Evolutionary conservation across 2,797 vertebrate genomes (phyloP).

Genomic region (Galago senegalensis): DNA sequence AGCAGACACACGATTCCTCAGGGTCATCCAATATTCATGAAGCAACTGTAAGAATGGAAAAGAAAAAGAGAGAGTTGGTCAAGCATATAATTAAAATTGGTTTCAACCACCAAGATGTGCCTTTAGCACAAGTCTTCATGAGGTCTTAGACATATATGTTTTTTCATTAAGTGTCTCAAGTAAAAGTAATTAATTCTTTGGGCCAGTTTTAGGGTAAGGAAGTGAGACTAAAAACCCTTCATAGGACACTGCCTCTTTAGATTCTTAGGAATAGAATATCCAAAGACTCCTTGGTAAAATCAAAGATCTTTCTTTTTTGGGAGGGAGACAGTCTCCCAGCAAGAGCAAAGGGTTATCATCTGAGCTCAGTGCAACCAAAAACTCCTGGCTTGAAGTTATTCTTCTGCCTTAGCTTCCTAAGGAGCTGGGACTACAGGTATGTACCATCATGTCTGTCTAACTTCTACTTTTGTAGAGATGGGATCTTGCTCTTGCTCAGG

Average conservation of each 20-base stretch:
- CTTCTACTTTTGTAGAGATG: no score
- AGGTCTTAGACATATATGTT: neutral
- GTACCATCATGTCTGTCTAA: no score
- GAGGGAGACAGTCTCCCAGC: no score
- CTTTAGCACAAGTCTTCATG: slow-evolving; percentile 17
- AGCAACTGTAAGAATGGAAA: slow-evolving; percentile 91
- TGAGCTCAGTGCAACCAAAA: no score
- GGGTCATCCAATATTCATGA: slow-evolving; percentile 99
- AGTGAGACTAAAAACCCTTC: neutral
- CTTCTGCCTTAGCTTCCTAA: no score
- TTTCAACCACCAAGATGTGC: neutral
- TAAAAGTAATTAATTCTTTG: slow-evolving; percentile 4
- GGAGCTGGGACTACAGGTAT: no score
- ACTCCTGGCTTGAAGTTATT: no score
- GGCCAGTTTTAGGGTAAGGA: neutral
- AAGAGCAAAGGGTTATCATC: no score
- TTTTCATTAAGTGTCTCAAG: neutral
- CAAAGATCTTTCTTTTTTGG: neutral
- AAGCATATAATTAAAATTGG: neutral
- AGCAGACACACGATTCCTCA: slow-evolving; percentile 97
- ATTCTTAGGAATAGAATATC: neutral
- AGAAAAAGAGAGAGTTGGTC: neutral
- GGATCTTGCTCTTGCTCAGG: no score
- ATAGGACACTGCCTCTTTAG: neutral
- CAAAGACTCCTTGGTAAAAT: neutral